Base-by-base conservation (phyloP, 2,888 invertebrate genomes). In the Euspilapteryx auroguttella region DNA sequence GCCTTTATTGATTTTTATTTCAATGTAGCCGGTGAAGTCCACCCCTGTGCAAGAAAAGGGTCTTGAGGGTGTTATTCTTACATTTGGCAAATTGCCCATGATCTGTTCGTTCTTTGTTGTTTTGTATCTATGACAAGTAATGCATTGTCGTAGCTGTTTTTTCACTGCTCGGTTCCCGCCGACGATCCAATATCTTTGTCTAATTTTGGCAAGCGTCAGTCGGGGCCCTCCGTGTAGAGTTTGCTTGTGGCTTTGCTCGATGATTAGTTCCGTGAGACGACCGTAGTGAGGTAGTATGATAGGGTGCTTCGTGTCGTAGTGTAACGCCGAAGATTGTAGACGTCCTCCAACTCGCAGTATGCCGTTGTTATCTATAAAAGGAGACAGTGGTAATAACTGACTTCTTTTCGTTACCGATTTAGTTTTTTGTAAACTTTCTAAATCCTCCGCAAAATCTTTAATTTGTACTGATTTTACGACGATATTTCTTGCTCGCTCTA, bases 1-100 rank as follows among this genome's bases (percentile, higher is more conserved):
- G n/a, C 33, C 32, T 25, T 31, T 35, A 20, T 33, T 35, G 20
- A 25, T 27, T 27, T 33, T 30, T 10, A 32, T n/a, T 13, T 30
- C 29, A 4, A 35, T 28, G 11, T 23, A 15, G 3, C 33, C 33
- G 7, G 35, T 31, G 25, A 29, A 35, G 22, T 33, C 35, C 8
- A 35, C 29, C 5, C 35, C 33, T 4, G 28, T 31, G 9, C 32
- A 27, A 13, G 27, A 12, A 12, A 35, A 35, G 2, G 33, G 32
- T 7, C 29, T 21, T 3, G 28, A 29, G 7, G 33, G 32, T 12
- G 21, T 31, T 6, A 29, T 28, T 12, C 34, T 21, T 8, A 13
- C 25, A 6, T 15, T 12, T 5, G 34, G 34, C 14, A 34, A 22
- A 22, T 34, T 29, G 4, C 27, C 36, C 36, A 36, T 34, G 9